These are phyloP conservation scores for pig (Sus scrofa) DNA, from an alignment of 2,113 vertebrate genomes.

Conservation along the genomic window DNA sequence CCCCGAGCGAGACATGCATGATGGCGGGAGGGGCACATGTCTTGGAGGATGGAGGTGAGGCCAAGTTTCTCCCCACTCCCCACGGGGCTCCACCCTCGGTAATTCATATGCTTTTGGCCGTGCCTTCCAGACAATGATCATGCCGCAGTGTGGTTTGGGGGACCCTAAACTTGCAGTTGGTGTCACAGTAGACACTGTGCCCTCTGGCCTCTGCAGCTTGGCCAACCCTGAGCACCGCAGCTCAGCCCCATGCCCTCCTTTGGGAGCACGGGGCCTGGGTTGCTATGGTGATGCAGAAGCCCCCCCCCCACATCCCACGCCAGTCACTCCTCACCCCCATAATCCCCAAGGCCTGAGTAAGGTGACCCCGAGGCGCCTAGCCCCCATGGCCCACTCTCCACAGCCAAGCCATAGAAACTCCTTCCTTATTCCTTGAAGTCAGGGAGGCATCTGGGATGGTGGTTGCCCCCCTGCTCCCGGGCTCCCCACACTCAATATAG, in stretches of 20 bases:
- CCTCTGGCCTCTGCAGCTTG: background rate
- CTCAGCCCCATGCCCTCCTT: background rate
- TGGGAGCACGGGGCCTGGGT: background rate
- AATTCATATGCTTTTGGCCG: too few species aligned
- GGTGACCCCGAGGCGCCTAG: background rate
- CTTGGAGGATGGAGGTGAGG: background rate
- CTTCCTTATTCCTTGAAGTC: background rate
- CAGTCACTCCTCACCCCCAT: background rate
- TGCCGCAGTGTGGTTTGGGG: background rate
- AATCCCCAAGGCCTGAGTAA: background rate
- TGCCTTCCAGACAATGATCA: background rate
- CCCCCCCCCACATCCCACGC: too few species aligned
- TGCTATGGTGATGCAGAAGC: background rate
- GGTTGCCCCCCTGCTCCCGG: too few species aligned
- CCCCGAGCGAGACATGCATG: background rate
- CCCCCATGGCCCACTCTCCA: background rate
- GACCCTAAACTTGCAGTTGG: accelerated
- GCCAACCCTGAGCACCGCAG: too few species aligned
- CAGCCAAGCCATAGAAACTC: background rate
- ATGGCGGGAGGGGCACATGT: background rate
- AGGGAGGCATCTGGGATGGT: background rate
- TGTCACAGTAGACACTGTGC: background rate
- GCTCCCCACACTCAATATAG: background rate
- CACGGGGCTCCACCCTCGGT: background rate
- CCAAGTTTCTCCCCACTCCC: accelerated